phyloP scores from a whole-genome alignment of 2,113 vertebrate species.

The Callopanchax toddi region DNA sequence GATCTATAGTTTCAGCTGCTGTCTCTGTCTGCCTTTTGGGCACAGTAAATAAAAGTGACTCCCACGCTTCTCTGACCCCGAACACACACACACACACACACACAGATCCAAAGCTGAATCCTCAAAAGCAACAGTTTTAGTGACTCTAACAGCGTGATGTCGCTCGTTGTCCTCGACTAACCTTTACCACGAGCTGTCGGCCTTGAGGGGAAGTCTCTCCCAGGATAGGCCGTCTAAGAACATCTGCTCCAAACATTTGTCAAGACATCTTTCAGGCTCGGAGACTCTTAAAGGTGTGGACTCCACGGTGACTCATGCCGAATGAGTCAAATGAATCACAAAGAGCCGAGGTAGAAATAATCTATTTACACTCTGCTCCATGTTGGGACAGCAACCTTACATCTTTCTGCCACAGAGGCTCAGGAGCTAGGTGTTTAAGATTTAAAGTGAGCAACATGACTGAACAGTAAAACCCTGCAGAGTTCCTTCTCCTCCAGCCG shows the following conservation, averaged over 20 bases:
- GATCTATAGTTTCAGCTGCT: conserved; percentile 33
- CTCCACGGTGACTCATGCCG: conserved; percentile 45
- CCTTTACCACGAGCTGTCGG: conserved; percentile 8
- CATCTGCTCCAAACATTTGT: conserved; percentile 34
- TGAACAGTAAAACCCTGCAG: conserved; percentile 2
- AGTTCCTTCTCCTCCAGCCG: no score
- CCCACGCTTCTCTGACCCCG: conserved; percentile 8
- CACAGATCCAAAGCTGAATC: conserved; percentile 15
- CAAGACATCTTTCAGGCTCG: conserved; percentile 39
- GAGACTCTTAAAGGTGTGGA: conserved; percentile 44
- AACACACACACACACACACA: conserved; percentile 14
- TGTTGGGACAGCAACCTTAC: conserved; percentile 15
- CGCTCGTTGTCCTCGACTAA: conserved; percentile 18
- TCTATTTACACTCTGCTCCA: background rate
- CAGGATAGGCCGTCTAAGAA: conserved; percentile 20
- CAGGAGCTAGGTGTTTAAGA: conserved; percentile 28
- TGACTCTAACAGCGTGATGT: no score
- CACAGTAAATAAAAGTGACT: conserved; percentile 39
- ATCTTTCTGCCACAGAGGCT: conserved; percentile 1
- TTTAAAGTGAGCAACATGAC: conserved; percentile 1
- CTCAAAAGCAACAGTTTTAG: conserved; percentile 4
- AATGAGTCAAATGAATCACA: conserved; percentile 56
- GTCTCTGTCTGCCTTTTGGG: conserved; percentile 15
- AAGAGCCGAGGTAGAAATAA: conserved; percentile 6
- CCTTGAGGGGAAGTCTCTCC: conserved; percentile 16